Evolutionary conservation across 1,140 invertebrate genomes (phyloP).

Genomic region (Zaprionus kolodkinae): DNA sequence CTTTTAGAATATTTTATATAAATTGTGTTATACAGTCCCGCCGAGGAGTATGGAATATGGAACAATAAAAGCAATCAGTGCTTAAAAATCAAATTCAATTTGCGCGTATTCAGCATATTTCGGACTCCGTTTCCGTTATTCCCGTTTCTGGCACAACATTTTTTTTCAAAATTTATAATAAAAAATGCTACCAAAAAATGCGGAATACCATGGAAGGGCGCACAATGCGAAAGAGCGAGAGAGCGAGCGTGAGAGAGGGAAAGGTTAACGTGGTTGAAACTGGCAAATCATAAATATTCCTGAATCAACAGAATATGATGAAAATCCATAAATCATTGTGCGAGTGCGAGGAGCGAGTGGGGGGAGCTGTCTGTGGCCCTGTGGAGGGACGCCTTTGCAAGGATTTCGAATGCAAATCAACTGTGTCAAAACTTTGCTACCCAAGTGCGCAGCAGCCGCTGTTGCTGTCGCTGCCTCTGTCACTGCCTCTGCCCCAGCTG

Average conservation of each 20-base stretch:
- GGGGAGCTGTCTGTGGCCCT: background rate
- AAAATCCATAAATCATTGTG: slow-evolving; percentile 83
- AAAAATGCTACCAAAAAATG: slow-evolving; percentile 41
- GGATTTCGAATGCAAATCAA: slow-evolving; percentile 81
- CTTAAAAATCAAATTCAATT: slow-evolving; percentile 82
- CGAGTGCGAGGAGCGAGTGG: background rate
- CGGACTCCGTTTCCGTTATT: slow-evolving; percentile 21
- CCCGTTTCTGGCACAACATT: slow-evolving; percentile 17
- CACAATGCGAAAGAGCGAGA: slow-evolving; percentile 9
- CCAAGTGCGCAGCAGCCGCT: slow-evolving; percentile 57
- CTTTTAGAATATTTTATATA: slow-evolving; percentile 76
- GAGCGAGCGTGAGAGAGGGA: slow-evolving; percentile 2
- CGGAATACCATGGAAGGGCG: slow-evolving; percentile 41
- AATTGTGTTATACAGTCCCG: slow-evolving; percentile 41
- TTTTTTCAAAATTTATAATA: slow-evolving; percentile 70
- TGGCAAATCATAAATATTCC: slow-evolving; percentile 80
- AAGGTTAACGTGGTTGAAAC: slow-evolving; percentile 41
- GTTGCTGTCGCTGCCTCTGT: background rate
- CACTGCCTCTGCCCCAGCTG: background rate
- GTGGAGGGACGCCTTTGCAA: slow-evolving; percentile 46
- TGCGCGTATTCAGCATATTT: slow-evolving; percentile 80
- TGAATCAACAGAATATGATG: slow-evolving; percentile 83
- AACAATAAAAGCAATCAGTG: slow-evolving; percentile 82
- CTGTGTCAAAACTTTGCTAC: slow-evolving; percentile 80
- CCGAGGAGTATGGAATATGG: slow-evolving; percentile 50